Evolutionary conservation across 2,888 invertebrate genomes (phyloP).

Genomic region (Coenonympha arcania): DNA sequence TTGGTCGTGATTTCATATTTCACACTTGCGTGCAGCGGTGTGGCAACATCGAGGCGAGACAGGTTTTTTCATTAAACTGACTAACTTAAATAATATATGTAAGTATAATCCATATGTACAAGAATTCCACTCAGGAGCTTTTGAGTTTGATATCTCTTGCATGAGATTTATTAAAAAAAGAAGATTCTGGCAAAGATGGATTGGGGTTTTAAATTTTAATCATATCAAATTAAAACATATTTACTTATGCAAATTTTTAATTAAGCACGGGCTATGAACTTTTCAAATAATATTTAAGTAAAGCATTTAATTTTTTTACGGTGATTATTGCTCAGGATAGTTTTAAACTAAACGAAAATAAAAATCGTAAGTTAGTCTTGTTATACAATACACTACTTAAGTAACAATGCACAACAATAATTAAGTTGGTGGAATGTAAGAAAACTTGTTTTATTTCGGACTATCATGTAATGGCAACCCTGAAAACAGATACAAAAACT

Average conservation of each 20-base stretch:
- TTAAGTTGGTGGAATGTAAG: no score
- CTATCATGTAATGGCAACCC: slow-evolving; percentile 26
- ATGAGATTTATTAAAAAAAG: background rate
- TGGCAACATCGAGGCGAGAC: slow-evolving; percentile 58
- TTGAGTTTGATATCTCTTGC: slow-evolving; percentile 35
- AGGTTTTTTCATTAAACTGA: slow-evolving; percentile 58
- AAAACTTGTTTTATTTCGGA: background rate
- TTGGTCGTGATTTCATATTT: slow-evolving; percentile 76
- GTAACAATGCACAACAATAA: no score
- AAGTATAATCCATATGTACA: no score
- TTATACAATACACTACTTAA: no score
- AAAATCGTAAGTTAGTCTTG: no score
- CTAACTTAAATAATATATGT: slow-evolving; percentile 34
- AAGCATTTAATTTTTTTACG: background rate
- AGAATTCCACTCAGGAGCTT: slow-evolving; percentile 28
- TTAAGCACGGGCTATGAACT: no score
- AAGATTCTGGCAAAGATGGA: slow-evolving; percentile 25
- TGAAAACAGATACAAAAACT: slow-evolving; percentile 45
- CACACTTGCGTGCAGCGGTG: slow-evolving; percentile 61
- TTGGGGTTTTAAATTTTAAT: slow-evolving; percentile 37
- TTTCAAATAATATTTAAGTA: no score
- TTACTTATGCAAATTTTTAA: slow-evolving; percentile 68
- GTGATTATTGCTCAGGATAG: no score
- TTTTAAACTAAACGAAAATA: no score
- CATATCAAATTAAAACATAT: slow-evolving; percentile 64